Evolutionary conservation across 2,113 vertebrate species (phyloP).

Genomic region (Platichthys flesus): DNA sequence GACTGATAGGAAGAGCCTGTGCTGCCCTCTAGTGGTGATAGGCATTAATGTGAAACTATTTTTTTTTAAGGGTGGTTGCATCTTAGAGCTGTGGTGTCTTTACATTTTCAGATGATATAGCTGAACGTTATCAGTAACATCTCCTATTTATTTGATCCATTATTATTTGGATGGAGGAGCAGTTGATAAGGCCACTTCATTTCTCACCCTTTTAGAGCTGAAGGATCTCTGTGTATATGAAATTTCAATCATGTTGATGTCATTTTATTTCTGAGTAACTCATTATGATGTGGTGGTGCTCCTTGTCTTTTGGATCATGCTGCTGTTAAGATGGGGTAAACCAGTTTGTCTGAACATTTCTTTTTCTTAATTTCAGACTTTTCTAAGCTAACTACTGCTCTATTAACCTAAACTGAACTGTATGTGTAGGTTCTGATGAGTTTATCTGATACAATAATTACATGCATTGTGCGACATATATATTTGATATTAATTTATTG

Average conservation of each 20-base stretch:
- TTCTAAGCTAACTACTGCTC: constrained; percentile 52
- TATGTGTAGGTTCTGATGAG: constrained; percentile 32
- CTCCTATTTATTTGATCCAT: constrained; percentile 50
- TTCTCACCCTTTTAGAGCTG: background rate
- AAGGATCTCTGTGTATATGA: constrained; percentile 5
- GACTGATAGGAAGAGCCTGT: background rate
- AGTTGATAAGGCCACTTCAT: background rate
- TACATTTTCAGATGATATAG: background rate
- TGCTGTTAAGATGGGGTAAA: constrained; percentile 23
- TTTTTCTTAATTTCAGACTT: constrained; percentile 24
- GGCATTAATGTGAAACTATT: background rate
- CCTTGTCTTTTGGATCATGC: constrained; percentile 22
- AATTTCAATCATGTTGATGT: constrained; percentile 31
- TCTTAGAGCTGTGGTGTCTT: background rate
- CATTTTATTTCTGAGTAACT: constrained; percentile 11
- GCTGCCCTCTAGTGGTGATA: constrained; percentile 51
- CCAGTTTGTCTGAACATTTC: constrained; percentile 5
- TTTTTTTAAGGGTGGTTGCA: background rate
- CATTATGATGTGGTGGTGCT: constrained; percentile 7
- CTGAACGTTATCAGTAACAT: constrained; percentile 1
- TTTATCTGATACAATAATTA: constrained; percentile 40
- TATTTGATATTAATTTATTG: constrained; percentile 75
- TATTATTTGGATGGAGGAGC: background rate
- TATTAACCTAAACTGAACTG: constrained; percentile 39
- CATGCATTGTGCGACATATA: constrained; percentile 14